phyloP scores from a whole-genome alignment of 2,888 invertebrate species.

The Ormyrus nitidulus region DNA sequence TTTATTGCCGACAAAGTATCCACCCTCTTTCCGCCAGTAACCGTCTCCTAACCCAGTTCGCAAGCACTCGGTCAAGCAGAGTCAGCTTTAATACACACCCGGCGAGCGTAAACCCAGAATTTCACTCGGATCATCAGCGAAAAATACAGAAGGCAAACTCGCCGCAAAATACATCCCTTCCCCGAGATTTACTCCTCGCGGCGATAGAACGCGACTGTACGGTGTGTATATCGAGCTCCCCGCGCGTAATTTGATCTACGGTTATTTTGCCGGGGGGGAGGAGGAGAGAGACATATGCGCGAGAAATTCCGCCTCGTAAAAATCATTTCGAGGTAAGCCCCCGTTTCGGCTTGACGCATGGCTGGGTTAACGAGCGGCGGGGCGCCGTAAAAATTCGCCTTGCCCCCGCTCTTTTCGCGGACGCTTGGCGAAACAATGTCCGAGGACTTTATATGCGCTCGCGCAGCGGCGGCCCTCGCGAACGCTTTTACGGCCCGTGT shows the following conservation, averaged over 20 bases:
- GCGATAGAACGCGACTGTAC: too few relatives aligned
- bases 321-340: conserved; percentile 56
- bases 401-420: background rate
- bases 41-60: too few relatives aligned
- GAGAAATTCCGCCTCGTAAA: conserved; percentile 22
- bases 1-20: too few relatives aligned
- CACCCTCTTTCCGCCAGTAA: too few relatives aligned
- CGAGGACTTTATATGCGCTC: background rate
- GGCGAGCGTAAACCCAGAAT: too few relatives aligned
- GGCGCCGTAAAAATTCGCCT: conserved; percentile 52
- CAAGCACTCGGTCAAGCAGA: too few relatives aligned
- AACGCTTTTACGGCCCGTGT: background rate
- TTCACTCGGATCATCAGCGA: too few relatives aligned
- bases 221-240: background rate
- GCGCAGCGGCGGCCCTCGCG: background rate
- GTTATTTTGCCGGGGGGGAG: conserved; percentile 4
- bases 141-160: too few relatives aligned
- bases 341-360: conserved; percentile 59
- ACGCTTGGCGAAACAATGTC: conserved; percentile 14
- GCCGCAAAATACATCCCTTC: too few relatives aligned
- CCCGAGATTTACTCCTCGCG: too few relatives aligned
- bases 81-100: too few relatives aligned
- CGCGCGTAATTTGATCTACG: conserved; percentile 22
- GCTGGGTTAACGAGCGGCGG: conserved; percentile 58
- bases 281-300: background rate